Base-by-base conservation (phyloP, 2,888 invertebrate genomes). In the Congeria kusceri region DNA sequence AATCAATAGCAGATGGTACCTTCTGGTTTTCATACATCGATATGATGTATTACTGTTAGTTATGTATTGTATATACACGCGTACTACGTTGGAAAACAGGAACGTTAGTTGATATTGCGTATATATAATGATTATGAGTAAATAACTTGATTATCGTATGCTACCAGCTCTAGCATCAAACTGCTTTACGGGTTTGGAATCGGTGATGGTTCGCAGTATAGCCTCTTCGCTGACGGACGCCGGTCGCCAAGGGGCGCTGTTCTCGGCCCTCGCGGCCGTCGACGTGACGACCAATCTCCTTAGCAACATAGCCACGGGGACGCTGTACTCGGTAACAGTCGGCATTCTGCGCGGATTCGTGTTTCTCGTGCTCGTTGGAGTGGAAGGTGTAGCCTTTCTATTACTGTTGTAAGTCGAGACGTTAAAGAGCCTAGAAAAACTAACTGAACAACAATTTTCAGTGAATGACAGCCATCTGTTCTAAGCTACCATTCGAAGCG, bases 271-370 rank as follows among this genome's bases (percentile, higher is more conserved):
- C n/a, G 85, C 81, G 7, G 56, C 80, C 3, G 63, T 83, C 27
- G 85, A 85, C 64, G 77, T 78, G 39, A 72, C 75, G 3, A 70
- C 77, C 11, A 71, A 71, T 53, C 74, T 83, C 18, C 70, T 80
- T 0, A 80, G 83, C 23, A 74, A 80, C 18, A 74, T 80, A 0
- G 75, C 69, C 2, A 78, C 74, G 18, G 74, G 71, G 5, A 76
- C 78, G 23, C 80, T 85, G 49, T 85, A 85, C 58, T 78, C 78
- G 11, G 39, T 71, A 25, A 85, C 72, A 4, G 80, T 83, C n/a
- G 44, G 46, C 4, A 70, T 77, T 53, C 71, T 80, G 73, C 66
- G 78, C 9, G 85, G 85, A 3, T 73, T 79, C n/a, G 85, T 80
- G 15, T 85, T 83, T 59, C 59, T 78, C 11, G 72, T 85, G 18